Percentiles rank a stretch among this genome's conserved stretches.
phyloP scores from a whole-genome alignment of 2,113 vertebrate genomes.

The Sinocyclocheilus anophthalmus region DNA sequence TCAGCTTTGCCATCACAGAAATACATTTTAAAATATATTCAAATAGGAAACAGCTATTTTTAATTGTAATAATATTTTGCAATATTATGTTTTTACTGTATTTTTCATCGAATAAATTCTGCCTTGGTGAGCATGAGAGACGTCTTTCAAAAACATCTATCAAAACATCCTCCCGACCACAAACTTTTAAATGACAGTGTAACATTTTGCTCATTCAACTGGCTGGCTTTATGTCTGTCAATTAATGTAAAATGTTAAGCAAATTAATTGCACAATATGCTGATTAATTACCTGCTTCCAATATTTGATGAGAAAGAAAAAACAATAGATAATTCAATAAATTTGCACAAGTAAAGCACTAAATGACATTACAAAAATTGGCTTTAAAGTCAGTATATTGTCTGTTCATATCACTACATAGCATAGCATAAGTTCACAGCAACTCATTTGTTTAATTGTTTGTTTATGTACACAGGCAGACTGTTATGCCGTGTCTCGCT shows the following conservation, averaged over 20 bases:
- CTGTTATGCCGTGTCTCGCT: background rate
- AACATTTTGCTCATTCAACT: background rate
- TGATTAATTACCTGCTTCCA: background rate
- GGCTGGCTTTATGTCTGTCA: background rate
- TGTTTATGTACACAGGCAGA: background rate
- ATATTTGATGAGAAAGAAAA: background rate
- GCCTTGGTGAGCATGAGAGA: background rate
- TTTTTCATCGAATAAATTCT: background rate
- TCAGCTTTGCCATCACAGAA: too few relatives aligned
- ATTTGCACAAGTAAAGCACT: background rate
- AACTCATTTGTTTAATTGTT: background rate
- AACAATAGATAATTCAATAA: background rate
- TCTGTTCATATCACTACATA: background rate
- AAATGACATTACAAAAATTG: background rate
- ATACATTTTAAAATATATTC: too few relatives aligned
- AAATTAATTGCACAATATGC: background rate
- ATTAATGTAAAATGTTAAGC: background rate
- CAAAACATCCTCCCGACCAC: background rate
- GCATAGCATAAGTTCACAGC: background rate
- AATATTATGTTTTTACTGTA: background rate
- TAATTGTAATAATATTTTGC: background rate
- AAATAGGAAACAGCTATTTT: background rate
- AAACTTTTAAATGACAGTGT: background rate
- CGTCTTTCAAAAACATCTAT: background rate
- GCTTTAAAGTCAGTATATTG: background rate